Base-by-base conservation (phyloP, 53 echinoderm and acorn worm species). In the Patiria pectinifera region DNA sequence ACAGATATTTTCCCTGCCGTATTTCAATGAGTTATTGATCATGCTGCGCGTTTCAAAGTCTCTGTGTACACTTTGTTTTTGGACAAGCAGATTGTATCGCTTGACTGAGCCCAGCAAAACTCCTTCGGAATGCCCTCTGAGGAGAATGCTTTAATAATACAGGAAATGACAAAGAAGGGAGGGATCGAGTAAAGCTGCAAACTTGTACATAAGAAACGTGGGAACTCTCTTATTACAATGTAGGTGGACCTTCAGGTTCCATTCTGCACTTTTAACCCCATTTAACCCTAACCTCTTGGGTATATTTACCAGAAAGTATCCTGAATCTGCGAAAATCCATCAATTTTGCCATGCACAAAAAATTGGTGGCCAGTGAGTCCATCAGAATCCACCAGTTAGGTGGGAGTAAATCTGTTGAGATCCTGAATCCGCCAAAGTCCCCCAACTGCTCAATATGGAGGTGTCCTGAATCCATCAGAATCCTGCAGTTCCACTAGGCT, bases 131-230 rank as follows among this genome's bases (percentile, higher is more conserved):
- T 1, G 43, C 44, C 62, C 71, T 14, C 23, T 10, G n/a, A 74
- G 25, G 74, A 74, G 48, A 87, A 77, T 59, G 87, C 78, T 48
- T 53, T 8, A 53, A 53, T 53, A 6, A 53, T 75, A 87, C 87
- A 87, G 87, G 87, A 87, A 87, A 78, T 87, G 87, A 87, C 87
- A 60, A 53, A 87, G 87, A 60, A 86, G 86, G 87, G 66, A 85
- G 71, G 61, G 71, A 19, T 69, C 35, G 8, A 21, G 60, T 60
- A 21, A 16, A 78, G 75, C 23, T 10, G 74, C 66, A 14, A 16
- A 66, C 19, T 3, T 63, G 46, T 49, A 13, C 53, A n/a, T 49
- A 53, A 74, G 6, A 48, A 48, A 59, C 48, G 10, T 84, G 84
- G 44, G 69, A 47, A 69, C 69, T 85, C 46, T 66, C 69, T 85